A percentile compares a stretch with the other conserved stretches of the same genome.
Conservation (phyloP, 2,113 vertebrate species). For the Globicephala melas region DNA sequence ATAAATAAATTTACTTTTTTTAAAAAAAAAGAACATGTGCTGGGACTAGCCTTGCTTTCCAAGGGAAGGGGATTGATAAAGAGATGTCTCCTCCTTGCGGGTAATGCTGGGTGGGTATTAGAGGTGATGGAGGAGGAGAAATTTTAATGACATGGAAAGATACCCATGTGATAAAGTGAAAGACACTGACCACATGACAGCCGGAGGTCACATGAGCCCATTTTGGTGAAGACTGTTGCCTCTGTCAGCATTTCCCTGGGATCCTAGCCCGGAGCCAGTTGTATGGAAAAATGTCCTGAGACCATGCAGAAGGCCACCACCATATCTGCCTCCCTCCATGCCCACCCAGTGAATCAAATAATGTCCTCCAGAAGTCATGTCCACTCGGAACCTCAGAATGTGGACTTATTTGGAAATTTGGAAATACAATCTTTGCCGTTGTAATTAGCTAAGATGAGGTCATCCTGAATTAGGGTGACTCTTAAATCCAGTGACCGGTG, state of each 20-base stretch:
- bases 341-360: neutral
- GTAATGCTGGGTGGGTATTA: neutral
- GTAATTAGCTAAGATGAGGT: neutral
- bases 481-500: neutral
- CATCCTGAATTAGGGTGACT: too few relatives aligned
- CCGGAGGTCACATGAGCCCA: neutral
- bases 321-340: accelerated
- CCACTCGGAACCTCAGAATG: neutral
- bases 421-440: neutral
- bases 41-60: neutral
- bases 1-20: too few relatives aligned
- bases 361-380: neutral
- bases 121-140: neutral
- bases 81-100: neutral
- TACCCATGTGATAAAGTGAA: neutral
- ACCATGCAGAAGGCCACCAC: neutral
- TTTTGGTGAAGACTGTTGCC: neutral
- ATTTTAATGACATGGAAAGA: neutral
- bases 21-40: too few relatives aligned
- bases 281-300: neutral
- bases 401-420: neutral
- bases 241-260: neutral
- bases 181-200: neutral
- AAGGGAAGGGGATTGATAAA: neutral
- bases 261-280: neutral